phyloP scores from a whole-genome alignment of 2,888 invertebrate genomes.

The Anthophora plumipes region DNA sequence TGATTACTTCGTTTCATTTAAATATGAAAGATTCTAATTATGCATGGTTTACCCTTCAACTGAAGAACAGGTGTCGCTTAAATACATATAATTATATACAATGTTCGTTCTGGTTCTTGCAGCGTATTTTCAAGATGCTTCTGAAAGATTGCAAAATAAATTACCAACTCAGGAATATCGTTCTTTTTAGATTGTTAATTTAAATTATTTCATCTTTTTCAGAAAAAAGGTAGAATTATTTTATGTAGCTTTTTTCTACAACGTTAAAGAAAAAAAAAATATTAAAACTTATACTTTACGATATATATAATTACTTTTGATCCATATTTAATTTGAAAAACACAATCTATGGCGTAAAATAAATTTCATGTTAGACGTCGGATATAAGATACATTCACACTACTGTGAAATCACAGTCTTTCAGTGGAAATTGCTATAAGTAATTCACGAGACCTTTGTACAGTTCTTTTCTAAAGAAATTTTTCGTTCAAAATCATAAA shows the following conservation, averaged over 20 bases:
- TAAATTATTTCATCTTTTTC: not conserved
- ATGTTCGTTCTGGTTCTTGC: not conserved
- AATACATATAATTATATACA: conserved; percentile 7
- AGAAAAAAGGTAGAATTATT: not conserved
- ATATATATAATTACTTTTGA: not conserved
- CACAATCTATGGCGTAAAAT: not conserved
- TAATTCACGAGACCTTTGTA: too few species aligned
- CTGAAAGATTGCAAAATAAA: conserved; percentile 3
- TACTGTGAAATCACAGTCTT: conserved; percentile 18
- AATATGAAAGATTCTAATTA: not conserved
- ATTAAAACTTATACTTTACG: too few species aligned
- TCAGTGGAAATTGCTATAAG: not conserved
- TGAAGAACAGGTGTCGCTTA: conserved; percentile 14
- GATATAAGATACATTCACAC: not conserved
- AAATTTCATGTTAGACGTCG: not conserved
- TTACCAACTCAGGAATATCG: not conserved
- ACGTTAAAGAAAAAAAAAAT: not conserved
- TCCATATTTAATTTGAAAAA: not conserved
- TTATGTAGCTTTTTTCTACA: not conserved
- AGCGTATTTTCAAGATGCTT: not conserved
- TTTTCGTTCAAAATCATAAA: not conserved
- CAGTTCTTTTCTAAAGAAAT: not conserved
- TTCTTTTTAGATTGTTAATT: not conserved
- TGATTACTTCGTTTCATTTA: conserved; percentile 12
- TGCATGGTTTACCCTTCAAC: not conserved